Percentiles rank a stretch among this genome's conserved stretches.
Evolutionary conservation across 2,888 invertebrate genomes (phyloP).

Genomic region (Therioaphis trifolii): DNA sequence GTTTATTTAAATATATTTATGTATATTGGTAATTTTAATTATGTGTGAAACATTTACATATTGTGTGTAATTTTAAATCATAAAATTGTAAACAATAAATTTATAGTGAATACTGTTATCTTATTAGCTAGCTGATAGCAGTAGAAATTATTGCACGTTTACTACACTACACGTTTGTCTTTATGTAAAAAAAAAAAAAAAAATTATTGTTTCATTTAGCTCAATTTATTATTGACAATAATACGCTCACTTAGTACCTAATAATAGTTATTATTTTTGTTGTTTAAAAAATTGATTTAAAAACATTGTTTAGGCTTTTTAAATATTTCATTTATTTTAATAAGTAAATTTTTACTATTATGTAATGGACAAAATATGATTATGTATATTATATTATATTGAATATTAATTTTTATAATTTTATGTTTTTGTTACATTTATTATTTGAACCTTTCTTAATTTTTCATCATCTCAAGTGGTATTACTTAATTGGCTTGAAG

Average conservation of each 20-base stretch:
- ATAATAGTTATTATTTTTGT: slow-evolving; percentile 42
- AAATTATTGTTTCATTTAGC: slow-evolving; percentile 52
- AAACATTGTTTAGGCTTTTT: slow-evolving; percentile 23
- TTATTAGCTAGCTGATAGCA: not conserved
- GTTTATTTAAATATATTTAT: not conserved
- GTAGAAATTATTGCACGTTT: slow-evolving; percentile 36
- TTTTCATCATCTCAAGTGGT: too few relatives aligned
- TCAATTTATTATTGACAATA: slow-evolving; percentile 62
- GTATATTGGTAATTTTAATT: slow-evolving; percentile 1
- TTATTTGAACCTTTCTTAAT: not conserved
- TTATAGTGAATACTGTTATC: not conserved
- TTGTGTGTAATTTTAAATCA: slow-evolving; percentile 4
- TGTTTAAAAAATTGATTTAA: slow-evolving; percentile 11
- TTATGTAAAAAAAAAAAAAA: slow-evolving; percentile 15
- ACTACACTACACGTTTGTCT: slow-evolving; percentile 11
- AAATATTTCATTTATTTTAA: slow-evolving; percentile 30
- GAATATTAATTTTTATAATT: not conserved
- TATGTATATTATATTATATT: slow-evolving; percentile 32
- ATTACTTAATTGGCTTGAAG: too few relatives aligned
- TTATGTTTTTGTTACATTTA: not conserved
- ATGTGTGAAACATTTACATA: slow-evolving; percentile 17
- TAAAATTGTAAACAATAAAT: slow-evolving; percentile 9
- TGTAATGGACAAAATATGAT: slow-evolving; percentile 47
- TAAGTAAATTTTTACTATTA: slow-evolving; percentile 28
- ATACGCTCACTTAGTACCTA: slow-evolving; percentile 59